Evolutionary conservation across 2,113 vertebrate genomes (phyloP).

Genomic region (Pyxicephalus adspersus): DNA sequence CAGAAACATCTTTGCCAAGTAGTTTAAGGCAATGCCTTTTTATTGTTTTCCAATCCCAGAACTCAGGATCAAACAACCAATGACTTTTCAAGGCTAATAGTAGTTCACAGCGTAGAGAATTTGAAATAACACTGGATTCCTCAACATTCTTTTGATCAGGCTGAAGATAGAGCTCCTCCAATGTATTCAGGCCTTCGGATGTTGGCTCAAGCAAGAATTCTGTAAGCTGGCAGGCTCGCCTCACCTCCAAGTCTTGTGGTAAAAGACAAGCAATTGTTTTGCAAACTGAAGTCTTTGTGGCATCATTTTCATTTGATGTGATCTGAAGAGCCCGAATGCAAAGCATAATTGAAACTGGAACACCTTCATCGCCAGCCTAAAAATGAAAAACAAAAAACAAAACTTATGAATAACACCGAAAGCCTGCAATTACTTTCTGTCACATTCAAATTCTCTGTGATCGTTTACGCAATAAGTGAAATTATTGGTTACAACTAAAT

Average conservation of each 20-base stretch:
- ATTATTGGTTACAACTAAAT: no score
- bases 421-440: no score
- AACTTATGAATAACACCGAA: background rate
- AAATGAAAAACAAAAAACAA: background rate
- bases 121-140: conserved; percentile 88
- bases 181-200: conserved; percentile 78
- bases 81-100: conserved; percentile 92
- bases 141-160: conserved; percentile 95
- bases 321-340: conserved; percentile 95
- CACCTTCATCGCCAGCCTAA: conserved; percentile 83
- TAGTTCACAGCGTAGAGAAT: conserved; percentile 94
- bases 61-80: conserved; percentile 97
- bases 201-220: conserved; percentile 89
- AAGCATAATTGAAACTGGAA: conserved; percentile 86
- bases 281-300: conserved; percentile 89
- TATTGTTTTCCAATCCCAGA: conserved; percentile 99
- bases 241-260: conserved; percentile 90
- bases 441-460: no score
- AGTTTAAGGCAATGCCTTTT: conserved; percentile 87
- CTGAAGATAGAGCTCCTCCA: conserved; percentile 89
- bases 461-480: no score
- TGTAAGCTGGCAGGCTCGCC: conserved; percentile 92
- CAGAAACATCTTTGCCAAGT: conserved; percentile 82
- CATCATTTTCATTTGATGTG: conserved; percentile 83
- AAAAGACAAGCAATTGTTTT: conserved; percentile 92